These are phyloP conservation scores for Luperina nickerlii DNA, from an alignment of 2,888 invertebrate genomes.

Conservation along the genomic window DNA sequence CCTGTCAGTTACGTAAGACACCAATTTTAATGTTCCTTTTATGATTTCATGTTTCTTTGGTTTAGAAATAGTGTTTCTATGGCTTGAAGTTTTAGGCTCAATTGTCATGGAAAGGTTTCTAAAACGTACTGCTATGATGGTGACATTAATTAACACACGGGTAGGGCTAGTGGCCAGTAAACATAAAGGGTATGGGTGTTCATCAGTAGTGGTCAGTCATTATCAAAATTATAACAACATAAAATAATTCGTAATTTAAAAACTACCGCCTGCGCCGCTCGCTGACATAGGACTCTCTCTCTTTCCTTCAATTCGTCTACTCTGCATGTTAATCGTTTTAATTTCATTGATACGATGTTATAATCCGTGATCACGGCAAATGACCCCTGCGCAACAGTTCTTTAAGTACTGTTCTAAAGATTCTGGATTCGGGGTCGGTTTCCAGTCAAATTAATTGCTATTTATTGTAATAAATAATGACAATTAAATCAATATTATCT, in stretches of 20 bases:
- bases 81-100: background rate
- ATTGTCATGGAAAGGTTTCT: background rate
- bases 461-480: background rate
- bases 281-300: background rate
- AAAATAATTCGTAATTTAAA: background rate
- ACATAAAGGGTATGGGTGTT: too few relatives aligned
- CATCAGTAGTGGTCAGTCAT: too few relatives aligned
- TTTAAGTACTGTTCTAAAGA: background rate
- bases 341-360: background rate
- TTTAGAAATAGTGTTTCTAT: background rate
- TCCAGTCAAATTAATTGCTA: background rate
- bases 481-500: constrained; percentile 25
- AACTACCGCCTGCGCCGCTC: background rate
- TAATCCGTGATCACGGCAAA: background rate
- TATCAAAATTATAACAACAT: too few relatives aligned
- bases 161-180: background rate
- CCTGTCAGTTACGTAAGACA: constrained; percentile 59
- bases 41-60: constrained; percentile 33
- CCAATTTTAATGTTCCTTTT: constrained; percentile 61
- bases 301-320: background rate
- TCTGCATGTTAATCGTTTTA: background rate
- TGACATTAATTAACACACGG: background rate
- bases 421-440: too few relatives aligned
- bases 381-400: background rate
- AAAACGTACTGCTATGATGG: background rate